A percentile compares a stretch with the other conserved stretches of the same genome.
Conservation (phyloP, 53 echinoderm and acorn worm genomes). For the Paracentrotus lividus region DNA sequence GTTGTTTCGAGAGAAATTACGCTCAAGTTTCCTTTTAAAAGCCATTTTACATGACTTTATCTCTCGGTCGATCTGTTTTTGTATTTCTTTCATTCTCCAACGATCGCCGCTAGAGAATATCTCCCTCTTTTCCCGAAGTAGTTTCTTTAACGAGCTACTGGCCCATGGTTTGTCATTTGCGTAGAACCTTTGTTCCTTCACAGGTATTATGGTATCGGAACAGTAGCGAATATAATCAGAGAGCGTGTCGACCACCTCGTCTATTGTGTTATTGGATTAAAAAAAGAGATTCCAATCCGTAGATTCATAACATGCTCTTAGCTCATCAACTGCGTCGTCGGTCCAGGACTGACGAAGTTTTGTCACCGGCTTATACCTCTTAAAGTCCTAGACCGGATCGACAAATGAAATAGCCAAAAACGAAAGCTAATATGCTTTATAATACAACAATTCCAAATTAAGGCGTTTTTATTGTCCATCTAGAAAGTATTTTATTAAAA, state of each 20-base stretch:
- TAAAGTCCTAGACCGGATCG: no score
- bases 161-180: slow-evolving; percentile 72
- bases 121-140: slow-evolving; percentile 64
- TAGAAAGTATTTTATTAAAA: no score
- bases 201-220: slow-evolving; percentile 31
- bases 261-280: background rate
- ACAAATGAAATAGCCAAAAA: no score
- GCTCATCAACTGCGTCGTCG: slow-evolving; percentile 37
- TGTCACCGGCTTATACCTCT: slow-evolving; percentile 24
- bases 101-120: background rate
- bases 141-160: slow-evolving; percentile 44
- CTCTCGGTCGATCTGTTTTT: slow-evolving; percentile 46
- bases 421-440: no score
- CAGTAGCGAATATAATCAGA: slow-evolving; percentile 3
- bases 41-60: no score
- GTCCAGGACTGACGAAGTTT: background rate
- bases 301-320: slow-evolving; percentile 20
- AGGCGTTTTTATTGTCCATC: no score
- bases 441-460: no score
- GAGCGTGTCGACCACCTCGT: background rate
- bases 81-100: slow-evolving; percentile 19
- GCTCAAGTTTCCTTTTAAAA: no score
- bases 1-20: no score
- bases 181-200: slow-evolving; percentile 53
- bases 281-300: slow-evolving; percentile 46